A percentile compares a stretch with the other conserved stretches of the same genome.
Conservation (phyloP, 2,888 invertebrate genomes). For the Ditylenchus weischeri region DNA sequence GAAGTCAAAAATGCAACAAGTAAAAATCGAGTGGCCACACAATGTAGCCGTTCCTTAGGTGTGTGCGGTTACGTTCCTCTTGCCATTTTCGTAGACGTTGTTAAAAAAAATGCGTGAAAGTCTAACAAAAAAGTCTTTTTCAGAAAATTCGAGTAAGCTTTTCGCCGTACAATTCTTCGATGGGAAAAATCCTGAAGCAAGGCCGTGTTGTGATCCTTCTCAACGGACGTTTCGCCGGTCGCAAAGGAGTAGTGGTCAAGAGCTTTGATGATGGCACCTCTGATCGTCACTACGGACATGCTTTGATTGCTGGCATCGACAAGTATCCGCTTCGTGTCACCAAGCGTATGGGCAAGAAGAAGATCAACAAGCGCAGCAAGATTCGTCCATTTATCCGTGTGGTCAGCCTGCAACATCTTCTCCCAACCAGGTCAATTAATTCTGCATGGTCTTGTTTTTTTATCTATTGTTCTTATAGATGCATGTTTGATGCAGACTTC, state of each 20-base stretch:
- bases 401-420: slow-evolving; percentile 66
- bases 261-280: slow-evolving; percentile 93
- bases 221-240: slow-evolving; percentile 94
- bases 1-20: too few species aligned
- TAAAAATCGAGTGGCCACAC: too few species aligned
- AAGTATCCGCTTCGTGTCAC: slow-evolving; percentile 88
- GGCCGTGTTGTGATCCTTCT: slow-evolving; percentile 98
- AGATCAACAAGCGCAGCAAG: slow-evolving; percentile 90
- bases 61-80: too few species aligned
- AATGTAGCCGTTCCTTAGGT: too few species aligned
- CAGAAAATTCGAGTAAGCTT: too few species aligned
- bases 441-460: too few species aligned
- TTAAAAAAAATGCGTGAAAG: too few species aligned
- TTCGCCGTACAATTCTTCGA: slow-evolving; percentile 19
- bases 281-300: slow-evolving; percentile 94
- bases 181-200: slow-evolving; percentile 59
- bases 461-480: slow-evolving; percentile 71
- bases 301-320: slow-evolving; percentile 95
- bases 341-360: slow-evolving; percentile 72
- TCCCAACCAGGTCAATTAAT: slow-evolving; percentile 64
- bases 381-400: slow-evolving; percentile 97
- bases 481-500: slow-evolving; percentile 87
- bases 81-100: too few species aligned
- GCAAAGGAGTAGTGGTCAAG: slow-evolving; percentile 68
- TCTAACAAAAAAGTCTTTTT: too few species aligned